Conservation (phyloP, 2,888 invertebrate species). For the Polyommatus iphigenia region DNA sequence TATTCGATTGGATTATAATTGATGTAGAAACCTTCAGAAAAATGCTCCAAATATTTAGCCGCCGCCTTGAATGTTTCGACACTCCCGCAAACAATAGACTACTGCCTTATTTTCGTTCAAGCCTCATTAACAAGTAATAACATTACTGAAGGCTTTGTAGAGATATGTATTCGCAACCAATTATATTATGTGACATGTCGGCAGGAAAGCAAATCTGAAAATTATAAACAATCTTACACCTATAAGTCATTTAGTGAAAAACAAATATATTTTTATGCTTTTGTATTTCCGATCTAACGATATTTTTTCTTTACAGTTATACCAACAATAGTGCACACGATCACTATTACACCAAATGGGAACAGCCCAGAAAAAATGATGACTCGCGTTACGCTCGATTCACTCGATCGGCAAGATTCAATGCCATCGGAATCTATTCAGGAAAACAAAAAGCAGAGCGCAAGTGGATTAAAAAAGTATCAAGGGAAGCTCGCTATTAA, state of each 20-base stretch:
- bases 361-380: conserved; percentile 74
- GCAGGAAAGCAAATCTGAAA: background rate
- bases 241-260: background rate
- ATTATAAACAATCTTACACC: too few species aligned
- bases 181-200: background rate
- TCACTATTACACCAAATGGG: conserved; percentile 74
- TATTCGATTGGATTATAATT: background rate
- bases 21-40: conserved; percentile 25
- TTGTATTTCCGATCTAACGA: background rate
- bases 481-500: conserved; percentile 70
- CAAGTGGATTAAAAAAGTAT: conserved; percentile 33
- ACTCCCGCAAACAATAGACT: conserved; percentile 25
- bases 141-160: background rate
- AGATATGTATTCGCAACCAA: background rate
- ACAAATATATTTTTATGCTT: background rate
- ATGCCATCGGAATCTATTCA: conserved; percentile 43
- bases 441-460: conserved; percentile 40
- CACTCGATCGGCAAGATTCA: conserved; percentile 17
- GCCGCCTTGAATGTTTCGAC: conserved; percentile 22
- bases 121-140: conserved; percentile 1
- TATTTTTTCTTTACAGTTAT: conserved; percentile 67
- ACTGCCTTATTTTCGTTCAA: conserved; percentile 10
- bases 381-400: conserved; percentile 37
- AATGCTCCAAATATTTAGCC: conserved; percentile 20
- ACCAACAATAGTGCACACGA: conserved; percentile 58